Conservation (phyloP, 1,140 invertebrate species). For the Caerostris extrusa region DNA sequence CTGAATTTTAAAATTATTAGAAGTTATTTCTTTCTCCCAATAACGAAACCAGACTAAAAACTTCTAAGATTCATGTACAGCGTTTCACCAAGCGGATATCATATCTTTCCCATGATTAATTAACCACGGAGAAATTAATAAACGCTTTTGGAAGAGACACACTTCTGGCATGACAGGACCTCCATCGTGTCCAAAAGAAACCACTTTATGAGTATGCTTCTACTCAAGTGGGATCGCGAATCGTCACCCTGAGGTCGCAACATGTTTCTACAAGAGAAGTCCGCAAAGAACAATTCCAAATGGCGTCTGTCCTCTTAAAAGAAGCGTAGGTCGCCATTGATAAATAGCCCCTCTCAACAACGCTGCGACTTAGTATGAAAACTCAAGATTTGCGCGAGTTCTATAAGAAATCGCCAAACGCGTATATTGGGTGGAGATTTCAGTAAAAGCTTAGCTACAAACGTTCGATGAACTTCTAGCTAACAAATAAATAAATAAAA, state of each 20-base stretch:
- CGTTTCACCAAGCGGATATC: too few relatives aligned
- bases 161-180: not conserved
- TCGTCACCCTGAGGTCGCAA: slow-evolving; percentile 5
- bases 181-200: slow-evolving; percentile 12
- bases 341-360: not conserved
- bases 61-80: too few relatives aligned
- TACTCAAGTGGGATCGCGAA: slow-evolving; percentile 30
- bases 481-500: not conserved
- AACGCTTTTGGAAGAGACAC: not conserved
- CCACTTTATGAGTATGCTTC: not conserved
- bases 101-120: not conserved
- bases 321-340: slow-evolving; percentile 28
- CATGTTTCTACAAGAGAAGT: not conserved
- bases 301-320: not conserved
- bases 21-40: too few relatives aligned
- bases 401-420: not conserved
- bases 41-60: too few relatives aligned
- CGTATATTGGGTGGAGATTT: slow-evolving; percentile 22
- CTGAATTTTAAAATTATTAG: too few relatives aligned
- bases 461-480: slow-evolving; percentile 17
- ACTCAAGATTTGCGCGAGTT: not conserved
- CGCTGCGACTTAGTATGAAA: not conserved
- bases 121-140: not conserved
- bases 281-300: not conserved
- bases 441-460: not conserved